phyloP scores from a whole-genome alignment of 2,888 invertebrate genomes.

The Polylopha cassiicola region DNA sequence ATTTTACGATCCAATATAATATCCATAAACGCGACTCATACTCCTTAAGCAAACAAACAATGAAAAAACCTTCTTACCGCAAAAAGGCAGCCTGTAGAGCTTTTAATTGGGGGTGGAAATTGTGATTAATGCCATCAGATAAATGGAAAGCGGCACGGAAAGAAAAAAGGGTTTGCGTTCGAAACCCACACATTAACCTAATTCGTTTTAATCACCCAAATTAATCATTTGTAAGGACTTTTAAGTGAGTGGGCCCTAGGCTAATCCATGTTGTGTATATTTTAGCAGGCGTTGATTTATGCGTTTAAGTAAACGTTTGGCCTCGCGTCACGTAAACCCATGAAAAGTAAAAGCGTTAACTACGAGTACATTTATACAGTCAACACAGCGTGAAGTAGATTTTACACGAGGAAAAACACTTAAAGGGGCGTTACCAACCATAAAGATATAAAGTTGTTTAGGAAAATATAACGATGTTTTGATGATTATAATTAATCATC shows the following conservation, averaged over 20 bases:
- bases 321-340: conserved; percentile 50
- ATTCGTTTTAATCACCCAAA: conserved; percentile 72
- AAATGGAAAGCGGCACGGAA: conserved; percentile 60
- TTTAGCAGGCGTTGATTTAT: conserved; percentile 57
- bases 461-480: too few species aligned
- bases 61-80: conserved; percentile 45
- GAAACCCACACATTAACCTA: conserved; percentile 74
- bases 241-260: conserved; percentile 44
- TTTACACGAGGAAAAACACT: conserved; percentile 10
- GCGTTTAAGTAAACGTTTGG: conserved; percentile 34
- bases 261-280: conserved; percentile 43
- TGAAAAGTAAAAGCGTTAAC: conserved; percentile 33
- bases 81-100: conserved; percentile 47
- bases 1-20: too few species aligned
- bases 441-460: too few species aligned
- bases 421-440: too few species aligned
- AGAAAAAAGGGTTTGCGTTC: conserved; percentile 50
- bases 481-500: too few species aligned
- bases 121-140: conserved; percentile 75
- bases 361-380: conserved; percentile 19
- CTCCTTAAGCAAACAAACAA: conserved; percentile 53
- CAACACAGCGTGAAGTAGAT: conserved; percentile 43
- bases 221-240: conserved; percentile 69
- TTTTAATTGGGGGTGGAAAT: conserved; percentile 75
- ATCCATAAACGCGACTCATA: conserved; percentile 46